Conservation (phyloP, 2,888 invertebrate species). For the Chrysolina haemoptera region DNA sequence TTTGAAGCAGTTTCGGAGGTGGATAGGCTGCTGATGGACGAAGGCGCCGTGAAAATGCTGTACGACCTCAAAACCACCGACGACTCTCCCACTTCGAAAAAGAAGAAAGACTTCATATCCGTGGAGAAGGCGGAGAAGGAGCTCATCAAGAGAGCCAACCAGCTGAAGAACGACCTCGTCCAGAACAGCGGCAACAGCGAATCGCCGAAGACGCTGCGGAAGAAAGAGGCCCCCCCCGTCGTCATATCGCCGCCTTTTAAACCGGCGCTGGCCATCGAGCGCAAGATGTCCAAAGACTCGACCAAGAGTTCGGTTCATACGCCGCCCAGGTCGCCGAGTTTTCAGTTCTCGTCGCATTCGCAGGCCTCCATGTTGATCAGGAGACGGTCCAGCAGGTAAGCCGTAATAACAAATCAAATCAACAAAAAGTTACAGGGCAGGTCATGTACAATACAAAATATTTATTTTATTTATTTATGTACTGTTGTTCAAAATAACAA, state of each 20-base stretch:
- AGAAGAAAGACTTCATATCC: conserved; percentile 60
- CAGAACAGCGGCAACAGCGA: conserved; percentile 64
- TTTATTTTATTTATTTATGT: no score
- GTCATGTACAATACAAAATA: no score
- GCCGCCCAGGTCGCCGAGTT: conserved; percentile 73
- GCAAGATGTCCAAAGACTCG: conserved; percentile 69
- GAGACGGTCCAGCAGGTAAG: conserved; percentile 87
- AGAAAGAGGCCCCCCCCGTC: conserved; percentile 63
- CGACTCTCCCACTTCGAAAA: conserved; percentile 56
- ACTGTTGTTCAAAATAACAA: no score
- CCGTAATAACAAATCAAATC: conserved; percentile 67
- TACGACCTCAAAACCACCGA: conserved; percentile 80
- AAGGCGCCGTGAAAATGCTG: conserved; percentile 89
- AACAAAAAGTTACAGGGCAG: no score
- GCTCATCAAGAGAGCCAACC: conserved; percentile 64
- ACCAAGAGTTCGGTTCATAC: conserved; percentile 64
- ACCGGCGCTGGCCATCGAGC: conserved; percentile 48
- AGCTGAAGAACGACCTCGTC: conserved; percentile 65
- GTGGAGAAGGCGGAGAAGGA: conserved; percentile 64
- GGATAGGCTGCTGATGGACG: conserved; percentile 85
- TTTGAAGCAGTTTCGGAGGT: conserved; percentile 75
- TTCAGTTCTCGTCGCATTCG: conserved; percentile 75
- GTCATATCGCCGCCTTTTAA: conserved; percentile 32
- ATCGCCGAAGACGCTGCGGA: conserved; percentile 68
- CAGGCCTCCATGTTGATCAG: conserved; percentile 87